These are phyloP conservation scores for Lepidochrysops patricia DNA, from an alignment of 2,888 invertebrate genomes.

Conservation along the genomic window DNA sequence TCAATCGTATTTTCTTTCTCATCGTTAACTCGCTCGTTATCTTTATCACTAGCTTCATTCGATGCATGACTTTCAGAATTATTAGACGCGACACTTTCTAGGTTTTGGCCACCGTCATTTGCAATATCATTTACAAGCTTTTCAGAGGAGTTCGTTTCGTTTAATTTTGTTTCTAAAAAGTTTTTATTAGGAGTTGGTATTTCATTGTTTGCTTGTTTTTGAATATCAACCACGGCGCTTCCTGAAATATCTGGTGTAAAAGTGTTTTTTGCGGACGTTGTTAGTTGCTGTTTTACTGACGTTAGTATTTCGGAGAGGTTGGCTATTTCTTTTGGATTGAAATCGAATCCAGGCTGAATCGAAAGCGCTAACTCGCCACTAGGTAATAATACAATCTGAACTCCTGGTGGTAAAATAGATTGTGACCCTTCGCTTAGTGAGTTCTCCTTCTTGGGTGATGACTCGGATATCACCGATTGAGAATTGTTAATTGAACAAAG, in stretches of 20 bases:
- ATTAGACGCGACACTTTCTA: background rate
- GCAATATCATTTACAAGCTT: background rate
- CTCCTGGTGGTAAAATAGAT: conserved; percentile 32
- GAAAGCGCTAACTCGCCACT: conserved; percentile 33
- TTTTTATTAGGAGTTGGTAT: background rate
- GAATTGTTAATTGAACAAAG: conserved; percentile 41
- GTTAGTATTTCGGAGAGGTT: conserved; percentile 32
- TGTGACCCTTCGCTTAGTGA: background rate
- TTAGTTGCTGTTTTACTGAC: conserved; percentile 35
- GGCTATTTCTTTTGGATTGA: conserved; percentile 28
- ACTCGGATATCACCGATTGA: conserved; percentile 18
- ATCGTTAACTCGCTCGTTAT: background rate
- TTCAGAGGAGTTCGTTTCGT: background rate
- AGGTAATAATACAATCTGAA: conserved; percentile 32
- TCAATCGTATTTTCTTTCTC: background rate
- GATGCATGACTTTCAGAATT: background rate
- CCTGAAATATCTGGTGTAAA: background rate
- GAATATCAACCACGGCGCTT: background rate
- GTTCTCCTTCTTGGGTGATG: background rate
- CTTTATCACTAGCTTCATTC: background rate
- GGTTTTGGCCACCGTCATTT: background rate
- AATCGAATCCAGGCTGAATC: conserved; percentile 28
- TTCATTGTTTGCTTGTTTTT: background rate
- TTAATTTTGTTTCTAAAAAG: background rate
- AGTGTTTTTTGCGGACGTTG: background rate